Percentiles rank a stretch among this genome's conserved stretches.
phyloP scores from a whole-genome alignment of 2,888 invertebrate species.

The Choreutis nemorana region DNA sequence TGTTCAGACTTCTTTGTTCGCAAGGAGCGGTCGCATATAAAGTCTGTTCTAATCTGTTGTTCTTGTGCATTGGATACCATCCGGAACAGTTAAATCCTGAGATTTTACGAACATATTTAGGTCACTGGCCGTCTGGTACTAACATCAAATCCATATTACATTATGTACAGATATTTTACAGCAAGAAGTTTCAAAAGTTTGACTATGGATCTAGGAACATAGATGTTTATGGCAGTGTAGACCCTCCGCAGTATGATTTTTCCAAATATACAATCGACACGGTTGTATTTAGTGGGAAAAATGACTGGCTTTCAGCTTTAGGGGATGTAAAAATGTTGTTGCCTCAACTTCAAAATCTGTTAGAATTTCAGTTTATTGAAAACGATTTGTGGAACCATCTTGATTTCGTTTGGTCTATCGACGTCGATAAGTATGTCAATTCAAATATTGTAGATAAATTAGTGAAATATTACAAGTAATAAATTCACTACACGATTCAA shows the following conservation, averaged over 20 bases:
- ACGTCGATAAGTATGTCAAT: constrained; percentile 15
- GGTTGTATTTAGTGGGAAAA: constrained; percentile 20
- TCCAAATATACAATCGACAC: constrained; percentile 19
- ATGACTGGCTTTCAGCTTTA: constrained; percentile 22
- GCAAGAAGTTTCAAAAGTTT: constrained; percentile 13
- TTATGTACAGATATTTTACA: constrained; percentile 14
- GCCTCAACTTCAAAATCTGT: constrained; percentile 20
- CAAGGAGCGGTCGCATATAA: constrained; percentile 11
- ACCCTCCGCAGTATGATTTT: constrained; percentile 19
- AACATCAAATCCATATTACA: constrained; percentile 21
- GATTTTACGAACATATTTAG: constrained; percentile 17
- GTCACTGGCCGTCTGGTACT: constrained; percentile 20
- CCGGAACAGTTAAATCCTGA: constrained; percentile 56
- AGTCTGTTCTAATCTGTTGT: constrained; percentile 26
- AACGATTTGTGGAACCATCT: constrained; percentile 20
- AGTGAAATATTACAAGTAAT: too few species aligned
- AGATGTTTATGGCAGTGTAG: constrained; percentile 12
- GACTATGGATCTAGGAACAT: constrained; percentile 17
- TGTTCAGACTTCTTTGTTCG: constrained; percentile 12
- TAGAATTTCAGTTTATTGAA: constrained; percentile 13
- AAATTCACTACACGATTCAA: too few species aligned
- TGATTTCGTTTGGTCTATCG: constrained; percentile 23
- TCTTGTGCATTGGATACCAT: constrained; percentile 56
- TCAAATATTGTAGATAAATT: constrained; percentile 16
- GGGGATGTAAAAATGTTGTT: constrained; percentile 18